These are phyloP conservation scores for Paralichthys olivaceus DNA, from an alignment of 2,113 vertebrate species.

Conservation along the genomic window DNA sequence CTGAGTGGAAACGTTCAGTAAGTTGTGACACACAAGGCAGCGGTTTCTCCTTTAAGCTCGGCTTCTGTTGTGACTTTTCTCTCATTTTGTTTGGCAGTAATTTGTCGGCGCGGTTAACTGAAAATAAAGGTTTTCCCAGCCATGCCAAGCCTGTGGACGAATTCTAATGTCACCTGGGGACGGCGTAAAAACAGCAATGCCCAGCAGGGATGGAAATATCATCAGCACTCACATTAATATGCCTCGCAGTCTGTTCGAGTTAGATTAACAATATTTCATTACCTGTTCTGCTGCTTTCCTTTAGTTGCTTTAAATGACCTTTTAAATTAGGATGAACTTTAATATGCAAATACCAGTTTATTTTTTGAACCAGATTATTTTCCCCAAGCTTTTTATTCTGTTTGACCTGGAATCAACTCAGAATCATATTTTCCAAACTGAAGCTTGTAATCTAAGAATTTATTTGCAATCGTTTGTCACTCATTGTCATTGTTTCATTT, in stretches of 20 bases:
- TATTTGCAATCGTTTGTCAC: not conserved
- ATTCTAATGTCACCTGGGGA: slow-evolving; percentile 53
- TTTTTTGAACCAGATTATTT: slow-evolving; percentile 17
- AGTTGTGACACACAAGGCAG: slow-evolving; percentile 23
- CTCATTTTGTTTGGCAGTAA: slow-evolving; percentile 53
- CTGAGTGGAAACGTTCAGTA: slow-evolving; percentile 10
- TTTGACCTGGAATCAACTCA: not conserved
- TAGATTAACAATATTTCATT: slow-evolving; percentile 37
- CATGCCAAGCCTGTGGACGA: slow-evolving; percentile 14
- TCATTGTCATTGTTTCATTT: not conserved
- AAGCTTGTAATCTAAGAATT: not conserved
- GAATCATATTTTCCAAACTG: slow-evolving; percentile 8
- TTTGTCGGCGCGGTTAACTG: slow-evolving; percentile 35
- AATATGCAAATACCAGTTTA: slow-evolving; percentile 50
- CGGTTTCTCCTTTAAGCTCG: slow-evolving; percentile 1
- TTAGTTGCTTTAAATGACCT: slow-evolving; percentile 34
- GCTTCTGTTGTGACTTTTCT: slow-evolving; percentile 51
- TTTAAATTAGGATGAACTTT: slow-evolving; percentile 43
- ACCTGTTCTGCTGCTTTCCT: slow-evolving; percentile 22
- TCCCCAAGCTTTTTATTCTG: not conserved
- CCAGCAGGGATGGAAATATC: slow-evolving; percentile 48
- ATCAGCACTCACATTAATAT: slow-evolving; percentile 56
- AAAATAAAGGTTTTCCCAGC: slow-evolving; percentile 43
- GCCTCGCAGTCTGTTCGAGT: slow-evolving; percentile 42
- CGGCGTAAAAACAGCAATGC: slow-evolving; percentile 40